Percentiles rank a stretch among this genome's conserved stretches.
phyloP scores from a whole-genome alignment of 2,888 invertebrate species.

The Megastigmus dorsalis region DNA sequence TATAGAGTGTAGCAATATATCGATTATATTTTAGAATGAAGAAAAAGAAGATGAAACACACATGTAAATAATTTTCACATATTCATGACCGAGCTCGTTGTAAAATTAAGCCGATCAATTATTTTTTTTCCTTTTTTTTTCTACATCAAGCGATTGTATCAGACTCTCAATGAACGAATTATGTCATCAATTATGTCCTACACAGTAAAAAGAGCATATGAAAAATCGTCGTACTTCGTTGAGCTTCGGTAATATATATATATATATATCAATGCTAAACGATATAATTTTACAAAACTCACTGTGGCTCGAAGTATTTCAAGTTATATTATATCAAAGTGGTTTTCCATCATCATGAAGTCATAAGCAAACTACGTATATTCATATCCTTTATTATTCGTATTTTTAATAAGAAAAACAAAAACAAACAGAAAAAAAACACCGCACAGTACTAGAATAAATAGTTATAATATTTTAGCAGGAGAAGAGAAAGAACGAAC shows the following conservation, averaged over 20 bases:
- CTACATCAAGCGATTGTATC: constrained; percentile 45
- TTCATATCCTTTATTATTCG: too few relatives aligned
- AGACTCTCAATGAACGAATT: constrained; percentile 42
- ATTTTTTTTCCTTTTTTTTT: too few relatives aligned
- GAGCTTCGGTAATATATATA: too few relatives aligned
- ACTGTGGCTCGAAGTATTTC: constrained; percentile 3
- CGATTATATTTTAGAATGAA: constrained; percentile 39
- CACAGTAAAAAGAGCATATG: too few relatives aligned
- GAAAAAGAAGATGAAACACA: constrained; percentile 28
- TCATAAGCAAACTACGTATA: too few relatives aligned
- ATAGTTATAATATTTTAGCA: too few relatives aligned
- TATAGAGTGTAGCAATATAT: constrained; percentile 45
- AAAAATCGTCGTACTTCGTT: constrained; percentile 17
- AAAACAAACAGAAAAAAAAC: too few relatives aligned
- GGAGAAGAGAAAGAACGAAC: too few relatives aligned
- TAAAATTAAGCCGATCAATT: constrained; percentile 45
- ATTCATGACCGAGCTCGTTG: constrained; percentile 51
- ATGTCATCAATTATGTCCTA: constrained; percentile 27
- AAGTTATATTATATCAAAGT: too few relatives aligned
- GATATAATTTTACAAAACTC: constrained; percentile 13
- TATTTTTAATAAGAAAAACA: too few relatives aligned
- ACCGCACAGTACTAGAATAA: too few relatives aligned
- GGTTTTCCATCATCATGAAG: too few relatives aligned
- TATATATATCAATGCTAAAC: constrained; percentile 3
- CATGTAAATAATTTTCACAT: constrained; percentile 51